Evolutionary conservation across 53 echinoderm and acorn worm species (phyloP).

Genomic region (Glandiceps talaboti): DNA sequence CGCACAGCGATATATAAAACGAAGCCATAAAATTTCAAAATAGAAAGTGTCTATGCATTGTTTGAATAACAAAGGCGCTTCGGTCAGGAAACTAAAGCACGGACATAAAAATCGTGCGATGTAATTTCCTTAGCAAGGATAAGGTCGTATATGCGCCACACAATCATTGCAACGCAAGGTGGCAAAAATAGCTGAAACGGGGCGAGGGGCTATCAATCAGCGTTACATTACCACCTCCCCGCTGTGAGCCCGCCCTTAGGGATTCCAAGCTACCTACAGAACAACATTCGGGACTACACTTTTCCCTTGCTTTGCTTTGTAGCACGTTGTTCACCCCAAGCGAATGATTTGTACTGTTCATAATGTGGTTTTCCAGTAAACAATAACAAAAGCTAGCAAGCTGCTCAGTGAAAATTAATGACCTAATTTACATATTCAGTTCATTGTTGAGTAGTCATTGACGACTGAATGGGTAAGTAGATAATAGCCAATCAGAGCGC

Average conservation of each 20-base stretch:
- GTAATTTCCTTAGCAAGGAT: background rate
- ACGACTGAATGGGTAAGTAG: background rate
- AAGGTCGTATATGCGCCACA: background rate
- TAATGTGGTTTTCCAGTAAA: background rate
- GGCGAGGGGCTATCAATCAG: background rate
- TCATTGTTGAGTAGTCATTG: background rate
- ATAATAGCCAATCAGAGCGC: constrained; percentile 5
- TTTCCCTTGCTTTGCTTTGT: background rate
- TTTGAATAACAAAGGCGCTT: background rate
- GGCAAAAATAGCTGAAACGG: background rate
- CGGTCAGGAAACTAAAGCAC: background rate
- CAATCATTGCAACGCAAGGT: background rate
- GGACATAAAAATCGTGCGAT: background rate
- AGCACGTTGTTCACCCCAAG: background rate
- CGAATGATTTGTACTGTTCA: background rate
- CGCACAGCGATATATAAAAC: background rate
- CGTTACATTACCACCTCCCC: background rate
- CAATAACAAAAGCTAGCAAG: background rate
- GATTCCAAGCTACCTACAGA: background rate
- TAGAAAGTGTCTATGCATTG: background rate
- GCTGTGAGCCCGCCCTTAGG: background rate
- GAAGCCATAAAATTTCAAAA: background rate
- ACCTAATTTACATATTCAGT: background rate
- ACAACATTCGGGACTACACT: background rate
- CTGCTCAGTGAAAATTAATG: background rate